Conservation (phyloP, 2,797 vertebrate genomes). For the Carcharodon carcharias region DNA sequence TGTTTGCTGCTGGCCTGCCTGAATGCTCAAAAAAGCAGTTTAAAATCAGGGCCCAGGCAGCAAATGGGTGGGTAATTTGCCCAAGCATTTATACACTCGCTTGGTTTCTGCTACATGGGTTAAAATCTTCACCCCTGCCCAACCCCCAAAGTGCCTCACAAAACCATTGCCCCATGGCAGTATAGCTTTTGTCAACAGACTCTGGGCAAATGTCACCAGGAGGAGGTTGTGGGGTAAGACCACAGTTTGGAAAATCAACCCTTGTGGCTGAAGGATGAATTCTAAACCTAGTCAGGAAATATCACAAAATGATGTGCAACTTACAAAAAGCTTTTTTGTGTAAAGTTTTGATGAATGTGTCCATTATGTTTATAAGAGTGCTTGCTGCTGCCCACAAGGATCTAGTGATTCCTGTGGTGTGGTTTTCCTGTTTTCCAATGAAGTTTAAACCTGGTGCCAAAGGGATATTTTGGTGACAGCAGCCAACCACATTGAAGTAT, state of each 20-base stretch:
- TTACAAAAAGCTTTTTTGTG: background rate
- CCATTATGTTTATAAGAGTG: no score
- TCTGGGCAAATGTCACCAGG: no score
- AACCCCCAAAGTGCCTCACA: background rate
- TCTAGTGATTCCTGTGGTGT: no score
- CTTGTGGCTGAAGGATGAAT: background rate
- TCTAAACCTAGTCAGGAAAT: background rate
- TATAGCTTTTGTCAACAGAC: background rate
- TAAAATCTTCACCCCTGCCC: background rate
- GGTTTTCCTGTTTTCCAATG: background rate
- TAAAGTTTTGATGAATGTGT: no score
- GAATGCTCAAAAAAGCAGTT: background rate
- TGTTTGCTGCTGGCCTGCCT: background rate
- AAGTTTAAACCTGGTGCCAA: background rate
- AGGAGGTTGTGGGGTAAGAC: background rate
- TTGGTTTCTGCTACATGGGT: background rate
- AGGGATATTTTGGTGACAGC: no score
- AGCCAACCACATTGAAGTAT: no score
- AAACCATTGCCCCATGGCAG: background rate
- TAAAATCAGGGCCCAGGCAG: background rate
- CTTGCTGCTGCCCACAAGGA: background rate
- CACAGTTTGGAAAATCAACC: background rate
- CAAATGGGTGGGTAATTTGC: background rate
- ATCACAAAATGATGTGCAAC: background rate
- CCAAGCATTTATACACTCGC: background rate